Percentiles rank a stretch among this genome's conserved stretches.
These are phyloP conservation scores for Sisyra terminalis DNA, from an alignment of 2,888 invertebrate genomes.

Conservation along the genomic window DNA sequence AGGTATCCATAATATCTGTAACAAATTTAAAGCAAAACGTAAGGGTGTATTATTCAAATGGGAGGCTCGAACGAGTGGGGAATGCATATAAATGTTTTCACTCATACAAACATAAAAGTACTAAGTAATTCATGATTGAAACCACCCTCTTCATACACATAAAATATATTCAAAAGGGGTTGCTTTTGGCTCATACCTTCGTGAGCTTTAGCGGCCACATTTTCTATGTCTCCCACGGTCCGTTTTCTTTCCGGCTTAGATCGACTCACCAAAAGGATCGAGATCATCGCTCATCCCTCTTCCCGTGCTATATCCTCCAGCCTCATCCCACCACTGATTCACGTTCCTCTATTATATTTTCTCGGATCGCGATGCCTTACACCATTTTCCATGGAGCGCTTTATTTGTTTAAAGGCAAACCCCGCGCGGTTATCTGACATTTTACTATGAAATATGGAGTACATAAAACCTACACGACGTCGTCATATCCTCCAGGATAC, in stretches of 20 bases:
- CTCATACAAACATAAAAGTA: conserved; percentile 5
- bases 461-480: conserved; percentile 4
- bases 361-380: too few species aligned
- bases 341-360: too few species aligned
- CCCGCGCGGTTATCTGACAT: conserved; percentile 7
- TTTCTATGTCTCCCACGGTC: too few species aligned
- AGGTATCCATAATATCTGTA: background rate
- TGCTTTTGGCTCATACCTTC: too few species aligned
- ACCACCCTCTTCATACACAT: background rate
- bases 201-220: too few species aligned
- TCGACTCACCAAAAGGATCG: too few species aligned
- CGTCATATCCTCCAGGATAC: background rate
- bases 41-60: background rate
- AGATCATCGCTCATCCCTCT: too few species aligned
- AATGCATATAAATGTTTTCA: conserved; percentile 1
- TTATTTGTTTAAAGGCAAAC: conserved; percentile 5
- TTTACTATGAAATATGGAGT: conserved; percentile 9
- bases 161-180: too few species aligned
- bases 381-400: background rate
- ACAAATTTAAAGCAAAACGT: background rate
- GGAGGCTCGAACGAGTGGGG: too few species aligned
- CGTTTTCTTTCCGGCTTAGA: too few species aligned
- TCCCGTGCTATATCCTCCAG: too few species aligned
- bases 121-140: conserved; percentile 9
- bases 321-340: too few species aligned